These are phyloP conservation scores for Machaerirhynchus nigripectus DNA, from an alignment of 2,113 vertebrate genomes.

Conservation along the genomic window DNA sequence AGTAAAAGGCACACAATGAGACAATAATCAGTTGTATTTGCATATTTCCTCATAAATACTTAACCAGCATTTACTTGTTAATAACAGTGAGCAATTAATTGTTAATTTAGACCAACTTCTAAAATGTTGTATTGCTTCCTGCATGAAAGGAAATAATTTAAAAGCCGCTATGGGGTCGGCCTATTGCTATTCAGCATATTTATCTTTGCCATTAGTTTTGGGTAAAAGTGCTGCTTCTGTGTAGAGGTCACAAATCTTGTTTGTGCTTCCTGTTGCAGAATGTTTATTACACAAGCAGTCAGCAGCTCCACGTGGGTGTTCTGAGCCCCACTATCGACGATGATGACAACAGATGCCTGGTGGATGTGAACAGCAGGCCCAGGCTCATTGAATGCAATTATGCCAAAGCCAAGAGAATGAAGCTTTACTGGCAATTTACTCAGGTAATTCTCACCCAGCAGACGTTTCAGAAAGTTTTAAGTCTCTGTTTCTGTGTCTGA, in stretches of 20 bases:
- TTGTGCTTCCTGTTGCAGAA: constrained; percentile 82
- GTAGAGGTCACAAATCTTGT: constrained; percentile 26
- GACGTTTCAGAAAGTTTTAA: neutral
- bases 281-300: constrained; percentile 92
- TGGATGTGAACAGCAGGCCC: constrained; percentile 92
- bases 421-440: constrained; percentile 95
- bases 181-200: neutral
- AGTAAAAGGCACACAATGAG: neutral
- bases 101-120: neutral
- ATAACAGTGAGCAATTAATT: neutral
- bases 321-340: constrained; percentile 95
- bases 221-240: neutral
- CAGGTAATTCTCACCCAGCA: constrained; percentile 78
- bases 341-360: constrained; percentile 97
- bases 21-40: neutral
- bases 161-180: neutral
- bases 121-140: neutral
- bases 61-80: neutral
- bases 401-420: constrained; percentile 94
- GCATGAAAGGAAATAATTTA: neutral
- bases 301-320: constrained; percentile 90
- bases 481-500: neutral
- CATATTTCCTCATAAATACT: neutral
- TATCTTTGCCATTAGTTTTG: neutral
- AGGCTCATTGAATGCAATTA: constrained; percentile 96